Percentiles rank a stretch among this genome's conserved stretches.
Evolutionary conservation across 2,797 vertebrate genomes (phyloP).

Genomic region (Enteromius argenteus): DNA sequence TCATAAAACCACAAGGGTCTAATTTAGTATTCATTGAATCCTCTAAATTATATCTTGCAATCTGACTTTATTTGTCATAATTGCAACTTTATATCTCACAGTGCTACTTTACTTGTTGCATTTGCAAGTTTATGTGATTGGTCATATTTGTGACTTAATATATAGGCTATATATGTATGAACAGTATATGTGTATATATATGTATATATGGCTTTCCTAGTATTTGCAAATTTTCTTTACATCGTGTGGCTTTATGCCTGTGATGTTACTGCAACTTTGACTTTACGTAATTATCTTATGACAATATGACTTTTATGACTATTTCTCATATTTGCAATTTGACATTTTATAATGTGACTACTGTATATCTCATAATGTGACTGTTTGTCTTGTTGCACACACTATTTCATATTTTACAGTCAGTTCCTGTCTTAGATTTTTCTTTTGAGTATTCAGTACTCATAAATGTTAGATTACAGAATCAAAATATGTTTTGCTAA

Average conservation of each 20-base stretch:
- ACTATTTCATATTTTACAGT: neutral
- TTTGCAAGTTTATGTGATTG: neutral
- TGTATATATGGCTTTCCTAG: neutral
- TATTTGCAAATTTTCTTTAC: too few species aligned
- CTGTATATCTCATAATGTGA: neutral
- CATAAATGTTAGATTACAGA: neutral
- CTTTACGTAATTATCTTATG: too few species aligned
- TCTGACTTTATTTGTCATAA: neutral
- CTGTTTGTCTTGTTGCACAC: neutral
- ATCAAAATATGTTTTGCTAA: neutral
- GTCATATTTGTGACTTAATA: neutral
- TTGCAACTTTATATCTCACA: neutral
- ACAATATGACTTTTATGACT: neutral
- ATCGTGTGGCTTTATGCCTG: too few species aligned
- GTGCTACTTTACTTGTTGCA: neutral
- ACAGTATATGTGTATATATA: too few species aligned
- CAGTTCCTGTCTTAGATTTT: neutral
- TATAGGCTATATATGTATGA: neutral
- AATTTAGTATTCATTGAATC: neutral
- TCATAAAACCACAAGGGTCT: neutral
- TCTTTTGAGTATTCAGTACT: neutral
- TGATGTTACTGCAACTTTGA: too few species aligned
- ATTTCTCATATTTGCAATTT: neutral
- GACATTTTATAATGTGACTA: neutral
- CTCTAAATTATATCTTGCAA: neutral